phyloP scores from a whole-genome alignment of 2,113 vertebrate genomes.

The Colaptes auratus region DNA sequence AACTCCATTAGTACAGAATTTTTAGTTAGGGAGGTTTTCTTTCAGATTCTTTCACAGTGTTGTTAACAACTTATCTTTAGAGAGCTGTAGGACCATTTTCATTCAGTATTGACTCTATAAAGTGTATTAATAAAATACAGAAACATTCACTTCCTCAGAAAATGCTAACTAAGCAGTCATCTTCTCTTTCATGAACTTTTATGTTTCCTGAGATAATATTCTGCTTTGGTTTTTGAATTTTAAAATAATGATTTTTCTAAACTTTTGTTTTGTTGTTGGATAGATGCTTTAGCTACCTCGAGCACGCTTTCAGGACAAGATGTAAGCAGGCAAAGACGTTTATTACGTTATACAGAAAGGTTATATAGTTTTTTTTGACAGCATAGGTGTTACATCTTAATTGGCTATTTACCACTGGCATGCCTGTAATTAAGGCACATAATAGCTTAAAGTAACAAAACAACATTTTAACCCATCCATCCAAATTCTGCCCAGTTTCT shows the following conservation, averaged over 20 bases:
- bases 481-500: too few species aligned
- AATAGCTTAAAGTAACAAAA: too few species aligned
- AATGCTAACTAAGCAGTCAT: background rate
- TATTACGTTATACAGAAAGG: too few species aligned
- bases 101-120: fast-evolving
- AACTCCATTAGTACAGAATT: background rate
- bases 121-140: background rate
- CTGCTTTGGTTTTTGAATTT: too few species aligned
- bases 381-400: too few species aligned
- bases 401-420: too few species aligned
- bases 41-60: background rate
- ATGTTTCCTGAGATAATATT: background rate
- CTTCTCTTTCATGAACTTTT: background rate
- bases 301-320: too few species aligned
- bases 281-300: too few species aligned
- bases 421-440: too few species aligned
- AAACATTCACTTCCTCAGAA: background rate
- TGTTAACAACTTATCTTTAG: background rate
- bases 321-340: too few species aligned
- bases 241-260: background rate
- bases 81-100: background rate
- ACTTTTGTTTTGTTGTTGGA: background rate
- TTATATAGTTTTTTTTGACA: too few species aligned
- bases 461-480: too few species aligned
- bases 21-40: background rate